Conservation (phyloP, 2,888 invertebrate genomes). For the Thymelicus lineola region DNA sequence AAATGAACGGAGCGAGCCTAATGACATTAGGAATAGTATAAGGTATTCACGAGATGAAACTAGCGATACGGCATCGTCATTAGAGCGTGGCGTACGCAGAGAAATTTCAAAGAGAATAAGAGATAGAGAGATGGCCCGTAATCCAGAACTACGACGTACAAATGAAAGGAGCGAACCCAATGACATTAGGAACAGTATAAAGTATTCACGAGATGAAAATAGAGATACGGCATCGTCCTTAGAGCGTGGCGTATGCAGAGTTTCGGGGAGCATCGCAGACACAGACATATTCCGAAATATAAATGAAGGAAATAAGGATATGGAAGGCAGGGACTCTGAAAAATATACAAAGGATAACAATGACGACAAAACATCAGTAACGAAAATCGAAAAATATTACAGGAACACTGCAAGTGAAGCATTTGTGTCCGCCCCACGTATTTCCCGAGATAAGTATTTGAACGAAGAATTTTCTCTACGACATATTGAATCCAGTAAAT, state of each 20-base stretch:
- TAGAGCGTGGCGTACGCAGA: too few species aligned
- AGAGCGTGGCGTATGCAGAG: neutral
- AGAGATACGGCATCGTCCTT: neutral
- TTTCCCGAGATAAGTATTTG: neutral
- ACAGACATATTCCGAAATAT: neutral
- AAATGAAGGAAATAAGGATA: neutral
- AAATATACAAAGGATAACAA: slow-evolving; percentile 5
- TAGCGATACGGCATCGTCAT: too few species aligned
- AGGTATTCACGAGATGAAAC: too few species aligned
- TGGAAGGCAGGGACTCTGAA: neutral
- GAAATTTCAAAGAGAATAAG: too few species aligned
- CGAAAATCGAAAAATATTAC: neutral
- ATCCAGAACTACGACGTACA: neutral
- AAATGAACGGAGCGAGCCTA: too few species aligned
- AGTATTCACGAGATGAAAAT: slow-evolving; percentile 1
- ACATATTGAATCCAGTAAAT: neutral
- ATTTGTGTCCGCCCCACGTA: neutral
- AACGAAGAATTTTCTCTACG: neutral
- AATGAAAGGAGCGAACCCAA: neutral
- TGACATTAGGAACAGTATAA: neutral
- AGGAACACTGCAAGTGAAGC: neutral
- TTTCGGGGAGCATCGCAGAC: neutral
- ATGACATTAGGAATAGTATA: neutral
- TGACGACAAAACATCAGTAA: neutral
- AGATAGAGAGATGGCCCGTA: too few species aligned